Conservation (phyloP, 2,888 invertebrate species). For the Anodontia alba region DNA sequence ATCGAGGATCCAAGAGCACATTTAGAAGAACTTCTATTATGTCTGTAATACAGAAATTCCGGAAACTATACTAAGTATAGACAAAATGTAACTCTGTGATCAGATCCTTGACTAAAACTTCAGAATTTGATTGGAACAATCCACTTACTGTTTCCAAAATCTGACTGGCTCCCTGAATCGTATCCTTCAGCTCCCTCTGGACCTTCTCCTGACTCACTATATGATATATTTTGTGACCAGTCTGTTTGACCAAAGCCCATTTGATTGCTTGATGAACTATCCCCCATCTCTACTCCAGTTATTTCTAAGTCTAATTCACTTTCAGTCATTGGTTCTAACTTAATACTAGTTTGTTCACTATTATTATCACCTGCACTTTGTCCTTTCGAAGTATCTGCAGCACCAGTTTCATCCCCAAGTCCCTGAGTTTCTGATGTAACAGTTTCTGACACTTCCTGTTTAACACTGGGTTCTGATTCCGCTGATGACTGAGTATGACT, state of each 20-base stretch:
- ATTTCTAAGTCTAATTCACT: constrained; percentile 12
- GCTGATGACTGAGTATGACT: not conserved
- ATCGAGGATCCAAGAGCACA: not conserved
- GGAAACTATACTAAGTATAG: too few relatives aligned
- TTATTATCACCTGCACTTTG: not conserved
- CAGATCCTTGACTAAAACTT: not conserved
- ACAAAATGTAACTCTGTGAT: not conserved
- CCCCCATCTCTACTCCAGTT: constrained; percentile 12
- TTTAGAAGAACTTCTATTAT: too few relatives aligned
- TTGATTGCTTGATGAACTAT: not conserved
- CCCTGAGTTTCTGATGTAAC: not conserved
- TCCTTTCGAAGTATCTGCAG: not conserved
- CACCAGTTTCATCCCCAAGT: not conserved
- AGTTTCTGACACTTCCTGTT: not conserved
- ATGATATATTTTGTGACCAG: not conserved
- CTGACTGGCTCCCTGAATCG: constrained; percentile 2
- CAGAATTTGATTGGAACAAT: not conserved
- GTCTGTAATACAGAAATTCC: too few relatives aligned
- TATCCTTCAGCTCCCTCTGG: not conserved
- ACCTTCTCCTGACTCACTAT: not conserved
- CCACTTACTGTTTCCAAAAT: constrained; percentile 12
- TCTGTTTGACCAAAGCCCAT: constrained; percentile 6
- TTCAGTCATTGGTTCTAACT: not conserved
- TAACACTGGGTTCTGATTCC: not conserved
- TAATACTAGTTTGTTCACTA: not conserved